phyloP scores from a whole-genome alignment of 2,797 vertebrate genomes.

The Holocentrus rufus region DNA sequence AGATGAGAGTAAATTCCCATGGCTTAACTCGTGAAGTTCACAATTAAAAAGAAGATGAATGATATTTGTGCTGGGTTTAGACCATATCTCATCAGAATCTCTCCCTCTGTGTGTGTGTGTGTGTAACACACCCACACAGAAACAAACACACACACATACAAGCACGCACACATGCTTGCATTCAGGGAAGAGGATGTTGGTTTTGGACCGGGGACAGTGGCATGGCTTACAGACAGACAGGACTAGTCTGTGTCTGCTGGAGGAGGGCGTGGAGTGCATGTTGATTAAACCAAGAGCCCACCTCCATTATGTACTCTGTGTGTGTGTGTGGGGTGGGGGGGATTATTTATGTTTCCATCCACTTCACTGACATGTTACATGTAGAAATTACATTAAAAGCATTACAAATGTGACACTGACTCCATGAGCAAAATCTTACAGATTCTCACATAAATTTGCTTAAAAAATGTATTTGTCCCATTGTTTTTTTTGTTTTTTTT shows the following conservation, averaged over 20 bases:
- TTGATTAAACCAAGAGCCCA: conserved; percentile 44
- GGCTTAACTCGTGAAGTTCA: conserved; percentile 3
- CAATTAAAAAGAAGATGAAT: background rate
- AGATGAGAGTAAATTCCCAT: background rate
- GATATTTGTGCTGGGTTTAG: conserved; percentile 2
- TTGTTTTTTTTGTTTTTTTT: too few species aligned
- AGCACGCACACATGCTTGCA: conserved; percentile 5
- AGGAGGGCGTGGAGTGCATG: conserved; percentile 31
- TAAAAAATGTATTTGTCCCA: too few species aligned
- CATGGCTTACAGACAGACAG: conserved; percentile 46
- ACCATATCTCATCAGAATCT: conserved; percentile 6
- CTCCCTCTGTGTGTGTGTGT: background rate
- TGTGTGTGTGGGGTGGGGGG: background rate
- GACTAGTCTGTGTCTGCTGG: conserved; percentile 42
- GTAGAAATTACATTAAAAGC: background rate
- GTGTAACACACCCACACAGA: background rate
- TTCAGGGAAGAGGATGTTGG: conserved; percentile 56
- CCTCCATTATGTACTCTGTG: conserved; percentile 29
- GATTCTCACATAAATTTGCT: too few species aligned
- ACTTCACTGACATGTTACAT: conserved; percentile 12
- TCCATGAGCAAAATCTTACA: too few species aligned
- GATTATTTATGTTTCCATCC: conserved; percentile 37
- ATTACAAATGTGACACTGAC: too few species aligned
- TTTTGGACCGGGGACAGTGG: conserved; percentile 63
- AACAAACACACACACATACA: conserved; percentile 6